phyloP scores from a whole-genome alignment of 2,797 vertebrate species.

The Heterohyrax brucei region DNA sequence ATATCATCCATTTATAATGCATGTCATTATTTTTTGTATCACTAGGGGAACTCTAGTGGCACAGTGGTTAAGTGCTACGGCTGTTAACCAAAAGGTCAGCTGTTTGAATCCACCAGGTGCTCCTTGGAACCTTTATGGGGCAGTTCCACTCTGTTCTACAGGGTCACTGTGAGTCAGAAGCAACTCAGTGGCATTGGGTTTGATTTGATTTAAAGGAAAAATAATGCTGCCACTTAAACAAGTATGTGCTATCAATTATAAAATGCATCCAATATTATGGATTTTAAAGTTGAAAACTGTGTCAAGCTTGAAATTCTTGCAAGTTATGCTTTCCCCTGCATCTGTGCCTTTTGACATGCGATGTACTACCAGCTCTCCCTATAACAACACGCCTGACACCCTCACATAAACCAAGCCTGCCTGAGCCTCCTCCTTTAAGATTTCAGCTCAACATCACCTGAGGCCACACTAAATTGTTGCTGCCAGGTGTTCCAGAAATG shows the following conservation, averaged over 20 bases:
- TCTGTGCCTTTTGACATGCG: neutral
- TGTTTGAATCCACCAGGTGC: no score
- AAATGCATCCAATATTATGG: neutral
- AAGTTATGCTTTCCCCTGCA: neutral
- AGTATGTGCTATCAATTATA: neutral
- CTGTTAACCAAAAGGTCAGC: no score
- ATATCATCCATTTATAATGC: neutral
- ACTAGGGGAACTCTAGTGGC: neutral
- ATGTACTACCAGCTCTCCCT: rapidly evolving
- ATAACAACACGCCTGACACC: rapidly evolving
- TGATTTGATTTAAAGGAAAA: no score
- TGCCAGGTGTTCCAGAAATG: neutral
- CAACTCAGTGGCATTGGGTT: no score
- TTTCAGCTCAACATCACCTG: neutral
- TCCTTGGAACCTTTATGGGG: no score
- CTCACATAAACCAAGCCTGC: no score
- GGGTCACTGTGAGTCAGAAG: no score
- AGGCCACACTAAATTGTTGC: neutral
- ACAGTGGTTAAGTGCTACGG: no score
- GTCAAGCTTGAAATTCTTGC: neutral
- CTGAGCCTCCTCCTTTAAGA: neutral
- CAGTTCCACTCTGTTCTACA: no score
- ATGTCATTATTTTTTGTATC: neutral
- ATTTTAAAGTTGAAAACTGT: neutral
- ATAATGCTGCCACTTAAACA: no score